These are phyloP conservation scores for Indicator indicator DNA, from an alignment of 2,113 vertebrate species.

Conservation along the genomic window DNA sequence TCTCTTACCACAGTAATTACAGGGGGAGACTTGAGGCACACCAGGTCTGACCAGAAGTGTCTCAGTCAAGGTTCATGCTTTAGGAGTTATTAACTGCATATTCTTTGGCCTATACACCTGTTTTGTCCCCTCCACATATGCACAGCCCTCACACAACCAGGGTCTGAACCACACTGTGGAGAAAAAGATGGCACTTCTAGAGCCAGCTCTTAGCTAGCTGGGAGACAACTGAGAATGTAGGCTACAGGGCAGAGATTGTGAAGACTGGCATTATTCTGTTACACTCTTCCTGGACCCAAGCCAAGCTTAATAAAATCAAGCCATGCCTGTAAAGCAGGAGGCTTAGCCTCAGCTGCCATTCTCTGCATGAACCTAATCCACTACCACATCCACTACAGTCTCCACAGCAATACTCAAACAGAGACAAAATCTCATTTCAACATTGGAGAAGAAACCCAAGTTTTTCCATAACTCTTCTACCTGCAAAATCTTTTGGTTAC, in stretches of 20 bases:
- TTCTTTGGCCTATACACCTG: neutral
- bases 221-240: neutral
- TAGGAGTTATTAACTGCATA: neutral
- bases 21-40: neutral
- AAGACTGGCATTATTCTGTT: neutral
- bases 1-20: neutral
- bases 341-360: neutral
- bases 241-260: neutral
- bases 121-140: no score
- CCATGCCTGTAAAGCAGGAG: neutral
- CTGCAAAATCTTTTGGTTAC: neutral
- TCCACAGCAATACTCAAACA: neutral
- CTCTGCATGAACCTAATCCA: neutral
- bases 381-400: neutral
- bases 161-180: neutral
- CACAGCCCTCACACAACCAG: neutral
- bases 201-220: neutral
- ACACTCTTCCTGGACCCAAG: neutral
- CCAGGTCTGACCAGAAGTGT: neutral
- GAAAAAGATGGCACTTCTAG: neutral
- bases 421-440: neutral
- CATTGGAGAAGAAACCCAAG: neutral
- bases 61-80: neutral
- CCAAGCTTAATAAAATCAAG: neutral
- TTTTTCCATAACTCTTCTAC: neutral